Conservation (phyloP, 2,797 vertebrate species). For the Phoeniculus purpureus region DNA sequence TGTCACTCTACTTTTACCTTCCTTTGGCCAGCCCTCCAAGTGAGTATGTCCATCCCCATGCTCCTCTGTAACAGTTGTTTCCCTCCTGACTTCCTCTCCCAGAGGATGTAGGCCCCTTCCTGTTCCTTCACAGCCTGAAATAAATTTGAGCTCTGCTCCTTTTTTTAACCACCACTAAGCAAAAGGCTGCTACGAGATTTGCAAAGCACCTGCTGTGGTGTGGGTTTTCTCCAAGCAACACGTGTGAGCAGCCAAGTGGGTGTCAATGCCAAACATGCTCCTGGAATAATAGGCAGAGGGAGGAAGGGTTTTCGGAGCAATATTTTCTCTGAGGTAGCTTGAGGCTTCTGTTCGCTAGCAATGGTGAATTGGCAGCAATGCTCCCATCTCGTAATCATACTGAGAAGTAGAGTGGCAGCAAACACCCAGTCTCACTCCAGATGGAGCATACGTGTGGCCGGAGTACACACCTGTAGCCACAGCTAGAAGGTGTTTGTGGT, state of each 20-base stretch:
- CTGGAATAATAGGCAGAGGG: not conserved
- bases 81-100: not conserved
- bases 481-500: not conserved
- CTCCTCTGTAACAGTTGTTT: not conserved
- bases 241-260: accelerated
- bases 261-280: not conserved
- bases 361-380: accelerated
- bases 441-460: accelerated
- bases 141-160: accelerated
- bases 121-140: not conserved
- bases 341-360: accelerated
- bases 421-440: not conserved
- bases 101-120: not conserved
- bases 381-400: accelerated
- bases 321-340: accelerated
- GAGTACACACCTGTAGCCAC: not conserved
- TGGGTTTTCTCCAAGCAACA: accelerated
- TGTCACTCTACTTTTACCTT: not conserved
- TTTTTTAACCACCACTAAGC: not conserved
- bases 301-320: not conserved
- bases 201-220: accelerated
- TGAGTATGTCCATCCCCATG: accelerated
- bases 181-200: not conserved
- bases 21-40: not conserved
- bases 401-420: not conserved